Evolutionary conservation across 2,113 vertebrate species (phyloP).

Genomic region (Pelmatolapia mariae): DNA sequence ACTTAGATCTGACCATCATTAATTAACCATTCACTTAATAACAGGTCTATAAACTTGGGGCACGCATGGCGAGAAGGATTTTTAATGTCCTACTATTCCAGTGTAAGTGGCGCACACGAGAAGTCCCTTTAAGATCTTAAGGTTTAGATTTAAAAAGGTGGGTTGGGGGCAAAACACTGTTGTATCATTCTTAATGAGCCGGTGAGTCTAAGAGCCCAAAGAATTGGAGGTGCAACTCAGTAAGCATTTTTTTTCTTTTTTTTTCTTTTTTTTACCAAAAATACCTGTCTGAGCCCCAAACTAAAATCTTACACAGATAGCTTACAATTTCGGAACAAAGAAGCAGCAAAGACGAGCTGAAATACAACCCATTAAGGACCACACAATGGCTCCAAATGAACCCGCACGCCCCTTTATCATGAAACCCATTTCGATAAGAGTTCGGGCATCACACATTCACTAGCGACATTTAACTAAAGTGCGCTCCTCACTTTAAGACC

Average conservation of each 20-base stretch:
- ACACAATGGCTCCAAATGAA: constrained; percentile 40
- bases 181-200: not conserved
- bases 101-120: not conserved
- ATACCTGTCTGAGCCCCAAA: not conserved
- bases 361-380: not conserved
- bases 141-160: not conserved
- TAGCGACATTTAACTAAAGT: constrained; percentile 4
- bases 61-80: not conserved
- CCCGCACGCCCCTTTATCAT: constrained; percentile 12
- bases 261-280: fast-evolving
- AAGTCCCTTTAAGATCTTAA: not conserved
- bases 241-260: too few species aligned
- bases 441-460: not conserved
- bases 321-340: not conserved
- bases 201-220: not conserved
- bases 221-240: fast-evolving
- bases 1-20: not conserved
- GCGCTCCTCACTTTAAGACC: not conserved
- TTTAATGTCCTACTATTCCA: not conserved
- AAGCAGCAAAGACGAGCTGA: not conserved
- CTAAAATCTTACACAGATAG: not conserved
- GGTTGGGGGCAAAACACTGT: not conserved
- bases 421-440: constrained; percentile 11
- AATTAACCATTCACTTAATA: not conserved
- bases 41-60: not conserved